Conservation (phyloP, 2,113 vertebrate genomes). For the Tupaia tana region DNA sequence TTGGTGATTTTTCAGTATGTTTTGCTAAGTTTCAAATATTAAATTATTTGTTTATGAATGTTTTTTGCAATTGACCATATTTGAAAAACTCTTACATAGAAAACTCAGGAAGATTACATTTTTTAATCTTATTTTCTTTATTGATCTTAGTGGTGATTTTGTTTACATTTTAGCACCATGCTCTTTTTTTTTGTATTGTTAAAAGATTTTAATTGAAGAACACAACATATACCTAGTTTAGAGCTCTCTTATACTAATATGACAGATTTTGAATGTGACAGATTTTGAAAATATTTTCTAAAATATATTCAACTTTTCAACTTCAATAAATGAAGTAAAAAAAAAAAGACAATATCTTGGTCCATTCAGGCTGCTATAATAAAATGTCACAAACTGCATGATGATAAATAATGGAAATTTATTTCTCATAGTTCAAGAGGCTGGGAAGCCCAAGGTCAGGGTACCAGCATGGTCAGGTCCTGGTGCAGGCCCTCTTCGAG, state of each 20-base stretch:
- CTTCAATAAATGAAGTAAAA: background rate
- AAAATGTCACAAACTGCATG: background rate
- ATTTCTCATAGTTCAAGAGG: background rate
- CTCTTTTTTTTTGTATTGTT: background rate
- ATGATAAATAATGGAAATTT: background rate
- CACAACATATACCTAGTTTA: background rate
- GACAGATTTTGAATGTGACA: background rate
- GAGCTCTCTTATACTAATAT: background rate
- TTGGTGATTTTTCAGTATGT: conserved; percentile 18
- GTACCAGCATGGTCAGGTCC: background rate
- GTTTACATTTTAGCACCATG: background rate
- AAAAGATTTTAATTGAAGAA: conserved; percentile 11
- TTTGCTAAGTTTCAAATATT: background rate
- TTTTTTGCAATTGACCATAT: background rate
- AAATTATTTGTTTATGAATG: conserved; percentile 39
- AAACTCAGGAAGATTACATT: background rate
- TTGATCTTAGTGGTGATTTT: conserved; percentile 14
- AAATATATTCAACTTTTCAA: background rate
- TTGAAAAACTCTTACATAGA: background rate
- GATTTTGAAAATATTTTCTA: background rate
- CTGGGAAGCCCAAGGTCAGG: background rate
- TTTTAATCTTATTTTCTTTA: conserved; percentile 23
- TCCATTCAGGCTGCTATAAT: background rate
- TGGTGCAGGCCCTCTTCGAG: background rate
- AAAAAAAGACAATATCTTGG: background rate